Percentiles rank a stretch among this genome's conserved stretches.
Evolutionary conservation across 1,140 invertebrate species (phyloP).

Genomic region (Acromyrmex charruanus): DNA sequence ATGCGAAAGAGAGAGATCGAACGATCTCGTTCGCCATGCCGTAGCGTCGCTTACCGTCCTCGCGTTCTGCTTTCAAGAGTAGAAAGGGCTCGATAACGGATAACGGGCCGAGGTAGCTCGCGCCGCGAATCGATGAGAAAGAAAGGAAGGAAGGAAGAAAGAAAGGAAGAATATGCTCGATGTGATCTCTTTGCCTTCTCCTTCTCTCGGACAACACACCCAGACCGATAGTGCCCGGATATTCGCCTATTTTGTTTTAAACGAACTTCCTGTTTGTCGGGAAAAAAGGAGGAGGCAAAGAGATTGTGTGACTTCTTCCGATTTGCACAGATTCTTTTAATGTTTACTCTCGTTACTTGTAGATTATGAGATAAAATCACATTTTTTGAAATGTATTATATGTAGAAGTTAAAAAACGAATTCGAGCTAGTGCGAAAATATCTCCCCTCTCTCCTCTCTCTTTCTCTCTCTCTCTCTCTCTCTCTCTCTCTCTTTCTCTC

Average conservation of each 20-base stretch:
- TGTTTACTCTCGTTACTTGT: background rate
- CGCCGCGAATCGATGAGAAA: conserved; percentile 24
- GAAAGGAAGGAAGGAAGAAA: background rate
- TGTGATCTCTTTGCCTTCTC: background rate
- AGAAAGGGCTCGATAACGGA: conserved; percentile 5
- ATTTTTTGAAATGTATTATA: background rate
- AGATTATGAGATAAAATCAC: background rate
- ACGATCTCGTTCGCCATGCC: conserved; percentile 13
- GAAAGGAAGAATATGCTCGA: background rate
- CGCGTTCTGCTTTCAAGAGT: background rate
- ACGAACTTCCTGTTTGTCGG: conserved; percentile 3
- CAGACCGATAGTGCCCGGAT: background rate
- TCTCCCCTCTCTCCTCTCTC: background rate
- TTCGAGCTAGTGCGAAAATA: background rate
- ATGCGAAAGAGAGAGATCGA: conserved; percentile 2
- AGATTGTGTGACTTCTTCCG: background rate
- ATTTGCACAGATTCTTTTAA: background rate
- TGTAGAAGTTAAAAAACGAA: background rate
- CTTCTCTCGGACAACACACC: background rate
- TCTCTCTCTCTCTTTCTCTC: background rate
- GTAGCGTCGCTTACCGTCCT: background rate
- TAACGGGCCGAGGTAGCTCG: background rate
- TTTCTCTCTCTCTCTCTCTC: background rate
- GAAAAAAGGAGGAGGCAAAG: background rate
- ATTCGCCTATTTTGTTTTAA: conserved; percentile 27